Evolutionary conservation across 2,888 invertebrate genomes (phyloP), one percentile per base, ranked within the genome.

Genomic region (Netelia inedita): DNA sequence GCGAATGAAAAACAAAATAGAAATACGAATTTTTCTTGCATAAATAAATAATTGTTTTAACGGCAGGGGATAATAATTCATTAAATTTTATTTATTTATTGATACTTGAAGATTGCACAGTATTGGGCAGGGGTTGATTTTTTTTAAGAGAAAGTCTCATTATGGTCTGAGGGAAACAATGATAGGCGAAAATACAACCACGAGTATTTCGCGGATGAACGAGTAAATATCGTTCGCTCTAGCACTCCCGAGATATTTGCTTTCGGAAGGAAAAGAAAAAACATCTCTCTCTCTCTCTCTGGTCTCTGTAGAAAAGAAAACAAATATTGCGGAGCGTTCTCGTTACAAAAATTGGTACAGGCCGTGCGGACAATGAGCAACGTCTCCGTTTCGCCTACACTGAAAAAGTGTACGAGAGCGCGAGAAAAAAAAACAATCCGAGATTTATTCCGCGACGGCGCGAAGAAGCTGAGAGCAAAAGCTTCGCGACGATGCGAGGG

Each of bases 331-430:
- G 59, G 71, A 57, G 88, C 87, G 87, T 88, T 89, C 90, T 91
- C 90, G 89, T 92, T 91, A 91, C 87, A 88, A 87, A 88, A 90
- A 91, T 90, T 90, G 90, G 79, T 87, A 82, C 16, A 65, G 72
- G 69, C 76, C 74, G 59, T 57, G 69, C 75, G 86, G 78, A 87
- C 83, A 85, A 87, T 87, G 85, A 85, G 81, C 82, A 83, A 66
- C 75, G 66, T 74, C 81, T 53, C 35, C 57, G 53, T 21, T 14
- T 23, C 23, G 11, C 46, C 19, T 73, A 57, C 57, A 59, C 10
- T 61, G 11, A 43, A 78, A 53, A 68, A 59, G 59, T 68, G 59
- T 35, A 82, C 68, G 63, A 79, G 59, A 61, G 76, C 50, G 65
- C 76, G 78, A 76, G 41, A 65, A 80, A 78, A 68, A 79, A 66